Evolutionary conservation across 2,113 vertebrate genomes (phyloP), one percentile per base, ranked within the genome.

Genomic region (Osmerus mordax): DNA sequence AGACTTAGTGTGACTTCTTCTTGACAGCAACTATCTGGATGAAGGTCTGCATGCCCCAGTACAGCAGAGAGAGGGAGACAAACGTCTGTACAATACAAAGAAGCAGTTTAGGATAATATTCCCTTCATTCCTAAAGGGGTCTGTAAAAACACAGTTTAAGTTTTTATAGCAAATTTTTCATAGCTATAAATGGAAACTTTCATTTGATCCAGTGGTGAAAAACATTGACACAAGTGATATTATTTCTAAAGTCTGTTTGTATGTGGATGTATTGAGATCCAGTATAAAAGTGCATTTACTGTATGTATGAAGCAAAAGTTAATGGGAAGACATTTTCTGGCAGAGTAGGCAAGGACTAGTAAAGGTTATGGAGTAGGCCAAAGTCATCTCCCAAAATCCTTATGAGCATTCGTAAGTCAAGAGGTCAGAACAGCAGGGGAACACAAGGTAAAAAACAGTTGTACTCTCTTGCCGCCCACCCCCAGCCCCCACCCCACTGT

Each of bases 51-150:
- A 94, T 71, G 72, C 85, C 93, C 95, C 96, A 98, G 85, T 90
- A 95, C 69, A 93, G 90, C 87, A 91, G 74, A 15, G 89, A 94
- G 88, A 95, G 77, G 54, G 86, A 89, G 90, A 95, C 94, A 88
- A 96, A 90, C 63, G 92, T 89, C 96, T 97, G 78, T 21, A 88
- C 84, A 71, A 83, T 54, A 83, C 60, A 78, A 78, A 86, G 15
- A 79, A 68, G 19, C 54, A 25, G 53, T 13, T 61, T 28, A 36
- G 1, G 32, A 36, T 36, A 67, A 21, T 21, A 19, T 59, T 59
- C 19, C 68, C 29, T 51, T 16, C 65, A 77, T 67, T 55, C 63
- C 47, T 56, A 56, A 56, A 14, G 54, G 54, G 54, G 54, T 36
- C 7, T 36, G 32, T 36, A 36, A 36, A 36, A 36, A 36, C 32